Evolutionary conservation across 2,888 invertebrate genomes (phyloP).

Genomic region (Frankliniella fusca): DNA sequence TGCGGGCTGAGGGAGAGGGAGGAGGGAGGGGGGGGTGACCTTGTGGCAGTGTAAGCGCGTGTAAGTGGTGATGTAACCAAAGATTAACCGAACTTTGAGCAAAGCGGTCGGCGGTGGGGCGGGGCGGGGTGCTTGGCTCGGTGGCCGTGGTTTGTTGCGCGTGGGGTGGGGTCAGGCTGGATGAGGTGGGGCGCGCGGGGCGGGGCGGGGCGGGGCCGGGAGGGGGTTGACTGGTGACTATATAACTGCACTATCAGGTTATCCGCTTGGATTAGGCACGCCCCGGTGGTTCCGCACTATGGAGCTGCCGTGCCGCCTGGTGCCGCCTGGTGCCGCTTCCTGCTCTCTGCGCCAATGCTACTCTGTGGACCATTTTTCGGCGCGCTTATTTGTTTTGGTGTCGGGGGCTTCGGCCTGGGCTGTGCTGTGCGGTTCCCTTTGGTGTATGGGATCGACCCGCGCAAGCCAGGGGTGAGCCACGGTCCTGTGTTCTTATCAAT

Average conservation of each 20-base stretch:
- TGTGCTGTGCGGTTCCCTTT: too few species aligned
- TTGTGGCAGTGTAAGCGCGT: not conserved
- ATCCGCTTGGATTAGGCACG: conserved; percentile 24
- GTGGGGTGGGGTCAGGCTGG: not conserved
- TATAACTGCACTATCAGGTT: conserved; percentile 12
- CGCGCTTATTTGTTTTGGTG: too few species aligned
- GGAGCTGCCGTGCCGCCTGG: too few species aligned
- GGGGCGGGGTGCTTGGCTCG: not conserved
- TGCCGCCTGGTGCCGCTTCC: too few species aligned
- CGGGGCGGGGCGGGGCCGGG: not conserved
- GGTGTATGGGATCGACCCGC: too few species aligned
- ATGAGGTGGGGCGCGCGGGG: not conserved
- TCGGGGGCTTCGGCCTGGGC: too few species aligned
- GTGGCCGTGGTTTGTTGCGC: not conserved
- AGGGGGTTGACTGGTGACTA: not conserved
- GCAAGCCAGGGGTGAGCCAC: too few species aligned
- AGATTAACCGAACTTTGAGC: not conserved
- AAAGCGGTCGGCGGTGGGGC: not conserved
- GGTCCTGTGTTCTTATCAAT: too few species aligned
- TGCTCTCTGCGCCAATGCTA: too few species aligned
- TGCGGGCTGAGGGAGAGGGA: not conserved
- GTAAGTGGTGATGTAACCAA: conserved; percentile 15
- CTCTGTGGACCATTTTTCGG: too few species aligned
- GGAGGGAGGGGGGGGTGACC: too few species aligned
- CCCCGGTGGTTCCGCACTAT: not conserved